Evolutionary conservation across 2,797 vertebrate genomes (phyloP).

Genomic region (Lepus townsendii): DNA sequence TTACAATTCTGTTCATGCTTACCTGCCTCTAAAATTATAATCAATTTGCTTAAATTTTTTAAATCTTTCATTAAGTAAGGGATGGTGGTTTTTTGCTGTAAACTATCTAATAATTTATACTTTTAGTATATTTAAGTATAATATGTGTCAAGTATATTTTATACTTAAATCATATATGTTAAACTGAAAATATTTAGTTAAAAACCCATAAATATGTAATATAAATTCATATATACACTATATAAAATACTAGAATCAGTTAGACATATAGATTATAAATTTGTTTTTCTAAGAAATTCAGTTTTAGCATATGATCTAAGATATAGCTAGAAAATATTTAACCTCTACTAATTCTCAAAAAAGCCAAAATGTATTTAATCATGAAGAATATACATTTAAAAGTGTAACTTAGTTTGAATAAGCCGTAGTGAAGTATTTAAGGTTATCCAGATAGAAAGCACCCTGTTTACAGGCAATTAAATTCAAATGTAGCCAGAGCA

Average conservation of each 20-base stretch:
- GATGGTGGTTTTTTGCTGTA: background rate
- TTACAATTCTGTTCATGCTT: slow-evolving; percentile 4
- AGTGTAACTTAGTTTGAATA: slow-evolving; percentile 22
- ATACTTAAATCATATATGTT: background rate
- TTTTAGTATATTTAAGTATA: background rate
- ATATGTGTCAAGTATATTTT: background rate
- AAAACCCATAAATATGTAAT: background rate
- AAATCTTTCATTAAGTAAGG: background rate
- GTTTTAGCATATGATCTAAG: background rate
- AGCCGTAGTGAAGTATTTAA: background rate
- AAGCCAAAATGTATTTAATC: slow-evolving; percentile 1
- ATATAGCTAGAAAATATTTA: background rate
- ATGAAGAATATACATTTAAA: background rate
- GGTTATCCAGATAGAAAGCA: background rate
- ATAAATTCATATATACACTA: background rate
- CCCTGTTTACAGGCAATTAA: slow-evolving; percentile 12
- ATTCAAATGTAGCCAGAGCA: background rate
- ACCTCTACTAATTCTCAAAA: background rate
- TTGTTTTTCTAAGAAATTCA: background rate
- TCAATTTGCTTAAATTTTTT: slow-evolving; percentile 36
- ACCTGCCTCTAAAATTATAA: background rate
- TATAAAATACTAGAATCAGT: too few species aligned
- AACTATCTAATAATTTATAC: background rate
- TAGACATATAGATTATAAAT: background rate
- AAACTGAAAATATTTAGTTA: slow-evolving; percentile 23